A percentile compares a stretch with the other conserved stretches of the same genome.
Conservation (phyloP, 2,113 vertebrate species). For the Clarias magur region DNA sequence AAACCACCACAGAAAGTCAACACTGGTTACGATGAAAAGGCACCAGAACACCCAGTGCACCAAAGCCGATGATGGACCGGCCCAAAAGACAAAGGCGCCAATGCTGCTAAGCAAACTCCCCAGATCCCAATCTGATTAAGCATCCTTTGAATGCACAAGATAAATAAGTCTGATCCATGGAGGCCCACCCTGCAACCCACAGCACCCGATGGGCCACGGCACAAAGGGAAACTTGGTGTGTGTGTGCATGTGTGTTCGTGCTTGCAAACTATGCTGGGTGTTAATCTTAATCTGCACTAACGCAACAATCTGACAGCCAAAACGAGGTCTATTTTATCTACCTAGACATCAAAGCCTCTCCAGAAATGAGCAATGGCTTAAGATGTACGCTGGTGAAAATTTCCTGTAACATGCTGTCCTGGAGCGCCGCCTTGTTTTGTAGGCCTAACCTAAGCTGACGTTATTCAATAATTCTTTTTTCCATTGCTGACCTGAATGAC, state of each 20-base stretch:
- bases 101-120: too few species aligned
- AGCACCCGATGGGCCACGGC: too few species aligned
- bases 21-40: too few species aligned
- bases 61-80: too few species aligned
- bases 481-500: constrained; percentile 36
- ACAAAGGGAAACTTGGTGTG: not conserved
- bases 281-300: constrained; percentile 4
- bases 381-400: constrained; percentile 4
- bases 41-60: too few species aligned
- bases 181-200: too few species aligned
- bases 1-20: too few species aligned
- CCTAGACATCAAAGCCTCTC: not conserved
- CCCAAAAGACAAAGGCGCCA: too few species aligned
- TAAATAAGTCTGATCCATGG: too few species aligned
- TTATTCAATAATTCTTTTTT: constrained; percentile 49
- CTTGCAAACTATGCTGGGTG: not conserved
- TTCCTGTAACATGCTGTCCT: constrained; percentile 28
- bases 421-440: constrained; percentile 9
- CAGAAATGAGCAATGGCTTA: not conserved
- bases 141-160: too few species aligned
- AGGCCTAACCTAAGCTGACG: constrained; percentile 33
- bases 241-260: not conserved
- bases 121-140: too few species aligned
- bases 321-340: not conserved
- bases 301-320: constrained; percentile 1